Percentiles rank a stretch among this genome's conserved stretches.
Evolutionary conservation across 2,113 vertebrate species (phyloP).

Genomic region (Pelecanus crispus): DNA sequence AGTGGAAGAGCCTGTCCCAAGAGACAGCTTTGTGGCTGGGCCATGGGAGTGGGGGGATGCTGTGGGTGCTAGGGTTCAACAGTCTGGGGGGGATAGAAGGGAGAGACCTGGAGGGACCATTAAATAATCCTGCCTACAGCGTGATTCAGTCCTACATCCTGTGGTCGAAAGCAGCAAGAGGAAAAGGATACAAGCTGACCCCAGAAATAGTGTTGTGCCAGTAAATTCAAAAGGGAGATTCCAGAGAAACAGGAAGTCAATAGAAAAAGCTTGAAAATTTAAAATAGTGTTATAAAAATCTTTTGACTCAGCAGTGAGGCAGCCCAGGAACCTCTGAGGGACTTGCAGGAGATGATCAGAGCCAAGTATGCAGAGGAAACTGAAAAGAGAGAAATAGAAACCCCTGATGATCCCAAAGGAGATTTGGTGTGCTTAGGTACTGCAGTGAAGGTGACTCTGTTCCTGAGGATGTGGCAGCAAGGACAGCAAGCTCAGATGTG

Average conservation of each 20-base stretch:
- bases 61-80: background rate
- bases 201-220: background rate
- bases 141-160: background rate
- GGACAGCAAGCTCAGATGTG: background rate
- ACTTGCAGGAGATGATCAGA: background rate
- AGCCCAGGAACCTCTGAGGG: background rate
- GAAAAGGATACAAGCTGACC: background rate
- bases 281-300: background rate
- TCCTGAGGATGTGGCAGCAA: background rate
- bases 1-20: background rate
- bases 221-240: background rate
- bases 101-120: background rate
- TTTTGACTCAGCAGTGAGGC: background rate
- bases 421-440: background rate
- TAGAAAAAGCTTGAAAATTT: background rate
- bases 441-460: accelerated
- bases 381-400: background rate
- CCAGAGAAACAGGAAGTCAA: slow-evolving; percentile 1
- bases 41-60: background rate
- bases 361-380: background rate
- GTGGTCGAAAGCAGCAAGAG: background rate
- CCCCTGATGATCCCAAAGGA: background rate
- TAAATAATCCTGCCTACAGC: background rate
- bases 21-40: background rate
- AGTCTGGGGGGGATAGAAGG: background rate